Percentiles rank a stretch among this genome's conserved stretches.
Evolutionary conservation across 2,888 invertebrate genomes (phyloP).

Genomic region (Octonoba sinensis): DNA sequence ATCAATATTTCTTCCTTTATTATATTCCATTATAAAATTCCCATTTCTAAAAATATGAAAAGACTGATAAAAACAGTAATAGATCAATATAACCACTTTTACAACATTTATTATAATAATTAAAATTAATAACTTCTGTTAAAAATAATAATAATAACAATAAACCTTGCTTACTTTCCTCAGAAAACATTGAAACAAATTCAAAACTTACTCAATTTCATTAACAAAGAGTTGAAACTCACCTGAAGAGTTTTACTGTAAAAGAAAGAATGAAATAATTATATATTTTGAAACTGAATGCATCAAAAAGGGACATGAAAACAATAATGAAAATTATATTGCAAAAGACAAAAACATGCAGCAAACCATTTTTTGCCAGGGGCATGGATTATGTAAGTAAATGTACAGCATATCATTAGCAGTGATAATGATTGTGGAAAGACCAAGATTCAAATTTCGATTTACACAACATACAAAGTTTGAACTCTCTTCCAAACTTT

Average conservation of each 20-base stretch:
- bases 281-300: slow-evolving; percentile 15
- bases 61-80: not conserved
- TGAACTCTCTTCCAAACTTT: too few relatives aligned
- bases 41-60: slow-evolving; percentile 73
- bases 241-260: slow-evolving; percentile 72
- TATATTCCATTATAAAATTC: slow-evolving; percentile 75
- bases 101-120: not conserved
- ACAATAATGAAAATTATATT: not conserved
- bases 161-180: too few relatives aligned
- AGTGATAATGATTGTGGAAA: too few relatives aligned
- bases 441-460: too few relatives aligned
- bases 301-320: slow-evolving; percentile 7
- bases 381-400: too few relatives aligned
- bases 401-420: too few relatives aligned
- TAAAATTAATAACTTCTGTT: too few relatives aligned
- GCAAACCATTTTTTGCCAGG: not conserved
- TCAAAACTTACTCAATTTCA: not conserved
- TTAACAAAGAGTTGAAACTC: slow-evolving; percentile 66
- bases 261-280: slow-evolving; percentile 32
- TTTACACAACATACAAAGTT: too few relatives aligned
- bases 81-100: too few relatives aligned
- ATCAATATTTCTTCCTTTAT: slow-evolving; percentile 75
- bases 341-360: not conserved
- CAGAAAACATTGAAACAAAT: too few relatives aligned
- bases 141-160: too few relatives aligned